Base-by-base conservation (phyloP, 1,140 invertebrate species). In the Geopemphigus sp. region DNA sequence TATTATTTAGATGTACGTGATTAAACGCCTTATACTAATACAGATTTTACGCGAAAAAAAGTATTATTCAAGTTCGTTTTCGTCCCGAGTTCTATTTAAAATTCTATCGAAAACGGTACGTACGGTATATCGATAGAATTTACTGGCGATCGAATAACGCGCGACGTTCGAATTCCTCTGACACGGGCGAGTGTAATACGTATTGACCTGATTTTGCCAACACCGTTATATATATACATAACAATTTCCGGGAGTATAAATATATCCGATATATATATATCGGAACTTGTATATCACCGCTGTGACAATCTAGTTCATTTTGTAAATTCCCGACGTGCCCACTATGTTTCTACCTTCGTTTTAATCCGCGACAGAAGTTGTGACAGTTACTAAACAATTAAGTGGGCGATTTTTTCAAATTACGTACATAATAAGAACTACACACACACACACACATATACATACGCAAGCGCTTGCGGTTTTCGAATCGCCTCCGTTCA, bases 401-500 rank as follows among this genome's bases (percentile, higher is more conserved):
- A 39, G 63, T 66, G 63, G 63, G 63, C n/a, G 39, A 4, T 12
- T 45, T n/a, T 10, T 8, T 39, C 32, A 39, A 39, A 4, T 3
- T 39, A 39, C 8, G 8, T 39, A 39, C 8, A n/a, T 64, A 29
- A 19, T 17, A 32, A 17, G 10, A 32, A 63, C 29, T n/a, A 32
- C 11, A 64, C 19, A 29, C n/a, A 39, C 26, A 12, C 6, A 32
- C 26, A 15, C 63, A 22, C n/a, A 39, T 15, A 12, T 10, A 32
- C 26, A 15, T 32, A 22, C n/a, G 39, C 32, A 66, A 45, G n/a
- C 19, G 19, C n/a, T n/a, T 54, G 53, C 3, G 32, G 63, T 45
- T 63, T 66, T 66, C 63, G 19, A 64, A 64, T 64, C 63, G 63
- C 32, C 32, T 66, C 63, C 32, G 39, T 66, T 66, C 32, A 32